Base-by-base conservation (phyloP, 2,113 vertebrate species). In the Urocolius indicus region DNA sequence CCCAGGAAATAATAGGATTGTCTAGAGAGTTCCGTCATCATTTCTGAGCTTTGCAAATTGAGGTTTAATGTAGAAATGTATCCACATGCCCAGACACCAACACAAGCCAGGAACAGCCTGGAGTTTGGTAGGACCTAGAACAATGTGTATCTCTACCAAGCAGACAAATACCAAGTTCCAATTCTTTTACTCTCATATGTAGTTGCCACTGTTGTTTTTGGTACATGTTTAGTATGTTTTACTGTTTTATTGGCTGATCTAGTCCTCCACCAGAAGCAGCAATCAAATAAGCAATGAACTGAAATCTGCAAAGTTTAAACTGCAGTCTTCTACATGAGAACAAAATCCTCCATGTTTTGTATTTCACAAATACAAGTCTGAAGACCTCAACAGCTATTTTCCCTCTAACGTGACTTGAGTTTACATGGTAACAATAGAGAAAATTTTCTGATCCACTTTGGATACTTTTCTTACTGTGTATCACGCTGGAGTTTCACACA, bases 291-390 rank as follows among this genome's bases (percentile, higher is more conserved):
- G 12, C 14, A 84, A 45, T 61, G 45, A 87, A 62, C 5, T 34
- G 21, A 79, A 73, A n/a, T 68, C 48, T 73, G 16, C 16, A 80
- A 87, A 83, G 78, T 86, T 62, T 90, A 72, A 81, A 80, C 38
- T 16, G 13, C 34, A 36, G 23, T 79, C 61, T 59, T 77, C 12
- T 48, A 58, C 11, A 26, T 55, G 29, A 85, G 20, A 77, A 46
- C 38, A 90, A 85, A 65, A 48, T 5, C 6, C 5, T 41, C 6
- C 5, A 16, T 27, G 4, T 66, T 93, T 93, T 41, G 4, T 59
- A 26, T 11, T 65, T 45, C 27, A 38, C 23, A 86, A 20, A 10
- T 59, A 5, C 75, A 84, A 74, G 3, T 81, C 48, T 63, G 29
- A 84, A 80, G 59, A 26, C 8, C 3, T 6, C 20, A 27, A 69